Evolutionary conservation across 2,113 vertebrate species (phyloP), one percentile per base, ranked within the genome.

Genomic region (Sander vitreus): DNA sequence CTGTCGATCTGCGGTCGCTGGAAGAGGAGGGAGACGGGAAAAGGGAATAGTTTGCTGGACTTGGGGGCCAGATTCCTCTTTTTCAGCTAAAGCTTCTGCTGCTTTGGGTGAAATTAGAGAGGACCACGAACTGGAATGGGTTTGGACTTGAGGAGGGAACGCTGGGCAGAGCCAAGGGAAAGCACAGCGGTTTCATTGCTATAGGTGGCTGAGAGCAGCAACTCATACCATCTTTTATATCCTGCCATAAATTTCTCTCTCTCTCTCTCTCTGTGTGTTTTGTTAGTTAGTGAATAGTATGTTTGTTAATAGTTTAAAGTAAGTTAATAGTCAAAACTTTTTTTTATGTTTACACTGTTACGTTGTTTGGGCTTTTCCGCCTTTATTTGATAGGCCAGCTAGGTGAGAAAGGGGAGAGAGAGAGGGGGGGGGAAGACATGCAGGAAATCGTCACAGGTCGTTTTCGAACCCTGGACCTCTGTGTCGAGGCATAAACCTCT

Each of bases 31-130:
- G 85, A 93, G 90, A 92, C 94, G 91, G 95, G 92, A 95, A 94
- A 91, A 93, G 88, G 94, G 93, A 94, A 93, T 92, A 88, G 88
- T 93, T 95, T 91, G 91, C 92, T 91, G 92, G 88, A 94, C 91
- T 88, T 75, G 27, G 81, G 85, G 93, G 89, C 92, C 93, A 93
- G 91, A 93, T 94, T 94, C 88, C 91, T 94, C 83, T 78, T 88
- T 93, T 93, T 92, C 85, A 75, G 85, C 83, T 90, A 81, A 43
- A 70, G 85, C 89, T 94, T 94, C 90, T 95, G 95, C 93, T 95
- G 93, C 92, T 93, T 84, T 78, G 89, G 90, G 92, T 94, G 94
- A 96, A 96, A 95, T 94, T 93, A 88, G 94, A 96, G 95, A 95
- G 91, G 85, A 90, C 83, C 91, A 78, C 64, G 83, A 90, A 78